Evolutionary conservation across 2,113 vertebrate genomes (phyloP).

Genomic region (Alethe castanea): DNA sequence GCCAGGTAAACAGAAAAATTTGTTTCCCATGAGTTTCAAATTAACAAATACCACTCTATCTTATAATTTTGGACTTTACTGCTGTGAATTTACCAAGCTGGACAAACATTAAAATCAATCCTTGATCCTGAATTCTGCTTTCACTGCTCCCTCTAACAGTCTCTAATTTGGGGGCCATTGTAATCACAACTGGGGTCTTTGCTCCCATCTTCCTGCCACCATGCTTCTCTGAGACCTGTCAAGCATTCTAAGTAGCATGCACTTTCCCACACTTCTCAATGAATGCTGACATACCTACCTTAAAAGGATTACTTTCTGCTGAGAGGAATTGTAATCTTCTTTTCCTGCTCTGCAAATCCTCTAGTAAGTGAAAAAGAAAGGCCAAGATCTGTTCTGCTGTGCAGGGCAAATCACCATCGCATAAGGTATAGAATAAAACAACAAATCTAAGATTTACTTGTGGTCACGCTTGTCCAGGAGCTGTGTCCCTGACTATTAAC

Average conservation of each 20-base stretch:
- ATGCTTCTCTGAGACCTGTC: slow-evolving; percentile 45
- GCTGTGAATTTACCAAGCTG: background rate
- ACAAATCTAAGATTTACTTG: slow-evolving; percentile 54
- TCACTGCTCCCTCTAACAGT: background rate
- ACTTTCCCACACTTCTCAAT: slow-evolving; percentile 54
- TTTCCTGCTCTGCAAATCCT: slow-evolving; percentile 65
- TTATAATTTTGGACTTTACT: background rate
- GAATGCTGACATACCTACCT: slow-evolving; percentile 66
- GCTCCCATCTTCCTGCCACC: slow-evolving; percentile 26
- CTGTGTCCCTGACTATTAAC: slow-evolving; percentile 43
- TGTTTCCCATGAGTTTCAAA: background rate
- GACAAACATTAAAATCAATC: background rate
- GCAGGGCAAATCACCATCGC: slow-evolving; percentile 46
- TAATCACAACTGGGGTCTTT: background rate
- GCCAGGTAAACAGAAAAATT: background rate
- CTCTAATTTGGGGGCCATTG: slow-evolving; percentile 22
- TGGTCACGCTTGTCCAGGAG: slow-evolving; percentile 46
- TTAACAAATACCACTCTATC: background rate
- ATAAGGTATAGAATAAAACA: slow-evolving; percentile 50
- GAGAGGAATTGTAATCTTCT: slow-evolving; percentile 59
- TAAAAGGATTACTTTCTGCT: slow-evolving; percentile 58
- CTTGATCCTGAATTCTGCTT: background rate
- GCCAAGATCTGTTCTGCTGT: slow-evolving; percentile 25
- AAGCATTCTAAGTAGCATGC: slow-evolving; percentile 45
- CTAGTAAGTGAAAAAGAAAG: slow-evolving; percentile 49